A percentile compares a stretch with the other conserved stretches of the same genome.
These are phyloP conservation scores for Pelodytes ibericus DNA, from an alignment of 2,797 vertebrate genomes.

Conservation along the genomic window DNA sequence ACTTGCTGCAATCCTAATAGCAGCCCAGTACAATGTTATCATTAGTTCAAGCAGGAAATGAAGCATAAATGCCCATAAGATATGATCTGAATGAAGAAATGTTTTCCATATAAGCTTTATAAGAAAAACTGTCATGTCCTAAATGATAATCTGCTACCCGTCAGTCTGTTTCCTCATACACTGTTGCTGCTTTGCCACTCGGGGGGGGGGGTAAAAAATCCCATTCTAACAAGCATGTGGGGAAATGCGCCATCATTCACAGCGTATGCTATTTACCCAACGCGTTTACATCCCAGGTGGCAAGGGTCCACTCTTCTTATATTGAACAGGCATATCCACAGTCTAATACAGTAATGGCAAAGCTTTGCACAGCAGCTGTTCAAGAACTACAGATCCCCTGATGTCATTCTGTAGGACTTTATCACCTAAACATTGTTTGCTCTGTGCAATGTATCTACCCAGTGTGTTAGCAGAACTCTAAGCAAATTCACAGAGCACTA, in stretches of 20 bases:
- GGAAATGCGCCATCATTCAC: constrained; percentile 23
- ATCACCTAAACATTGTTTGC: too few relatives aligned
- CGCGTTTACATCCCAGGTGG: constrained; percentile 12
- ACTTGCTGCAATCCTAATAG: constrained; percentile 22
- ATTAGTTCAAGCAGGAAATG: constrained; percentile 41
- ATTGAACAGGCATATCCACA: too few relatives aligned
- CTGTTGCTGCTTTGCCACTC: constrained; percentile 16
- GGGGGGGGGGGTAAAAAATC: not conserved
- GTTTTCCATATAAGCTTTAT: constrained; percentile 6
- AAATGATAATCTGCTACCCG: constrained; percentile 37
- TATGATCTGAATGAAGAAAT: constrained; percentile 35
- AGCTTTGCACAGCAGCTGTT: too few relatives aligned
- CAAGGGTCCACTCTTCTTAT: constrained; percentile 23
- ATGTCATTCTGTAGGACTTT: too few relatives aligned
- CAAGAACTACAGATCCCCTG: too few relatives aligned
- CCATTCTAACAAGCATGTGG: constrained; percentile 21
- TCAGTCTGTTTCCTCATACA: constrained; percentile 10
- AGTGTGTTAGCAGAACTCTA: too few relatives aligned
- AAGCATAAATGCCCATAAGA: constrained; percentile 44
- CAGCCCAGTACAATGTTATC: constrained; percentile 14
- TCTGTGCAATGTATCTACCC: too few relatives aligned
- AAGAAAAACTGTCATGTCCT: constrained; percentile 15
- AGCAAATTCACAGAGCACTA: too few relatives aligned
- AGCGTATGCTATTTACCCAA: constrained; percentile 28
- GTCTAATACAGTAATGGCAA: too few relatives aligned